Percentiles rank a stretch among this genome's conserved stretches.
Conservation (phyloP, 2,113 vertebrate species). For the Felis chaus region DNA sequence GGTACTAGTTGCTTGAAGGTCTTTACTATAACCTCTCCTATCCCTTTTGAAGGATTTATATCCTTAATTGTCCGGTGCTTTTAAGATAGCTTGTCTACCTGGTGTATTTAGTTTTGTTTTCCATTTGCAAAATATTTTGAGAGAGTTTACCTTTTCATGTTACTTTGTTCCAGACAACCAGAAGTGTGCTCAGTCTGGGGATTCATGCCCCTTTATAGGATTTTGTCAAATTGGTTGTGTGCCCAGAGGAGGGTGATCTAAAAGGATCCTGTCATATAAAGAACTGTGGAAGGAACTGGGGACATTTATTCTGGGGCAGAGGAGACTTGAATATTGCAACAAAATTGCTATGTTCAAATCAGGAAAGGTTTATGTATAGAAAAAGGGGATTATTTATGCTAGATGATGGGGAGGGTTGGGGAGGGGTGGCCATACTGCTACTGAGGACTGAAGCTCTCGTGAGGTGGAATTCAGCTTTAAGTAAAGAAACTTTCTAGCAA, state of each 20-base stretch:
- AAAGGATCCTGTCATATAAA: not conserved
- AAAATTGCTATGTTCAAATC: not conserved
- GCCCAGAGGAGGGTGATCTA: not conserved
- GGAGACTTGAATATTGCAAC: not conserved
- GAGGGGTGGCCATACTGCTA: accelerated
- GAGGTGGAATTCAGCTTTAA: not conserved
- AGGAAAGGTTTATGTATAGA: not conserved
- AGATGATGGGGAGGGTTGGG: not conserved
- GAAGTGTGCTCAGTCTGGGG: not conserved
- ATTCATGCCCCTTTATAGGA: not conserved
- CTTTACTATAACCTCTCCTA: not conserved
- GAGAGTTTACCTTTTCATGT: not conserved
- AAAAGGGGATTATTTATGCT: not conserved
- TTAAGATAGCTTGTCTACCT: not conserved
- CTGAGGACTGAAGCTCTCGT: not conserved
- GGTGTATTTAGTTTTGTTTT: not conserved
- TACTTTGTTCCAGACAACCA: not conserved
- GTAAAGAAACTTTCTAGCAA: conserved; percentile 1
- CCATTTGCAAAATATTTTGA: conserved; percentile 25
- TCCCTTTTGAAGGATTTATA: not conserved
- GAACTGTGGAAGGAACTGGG: not conserved
- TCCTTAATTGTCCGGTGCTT: not conserved
- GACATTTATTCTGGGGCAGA: not conserved
- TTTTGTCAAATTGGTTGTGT: not conserved
- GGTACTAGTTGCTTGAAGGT: not conserved